Conservation (phyloP, 2,113 vertebrate species). For the Thermophis baileyi region DNA sequence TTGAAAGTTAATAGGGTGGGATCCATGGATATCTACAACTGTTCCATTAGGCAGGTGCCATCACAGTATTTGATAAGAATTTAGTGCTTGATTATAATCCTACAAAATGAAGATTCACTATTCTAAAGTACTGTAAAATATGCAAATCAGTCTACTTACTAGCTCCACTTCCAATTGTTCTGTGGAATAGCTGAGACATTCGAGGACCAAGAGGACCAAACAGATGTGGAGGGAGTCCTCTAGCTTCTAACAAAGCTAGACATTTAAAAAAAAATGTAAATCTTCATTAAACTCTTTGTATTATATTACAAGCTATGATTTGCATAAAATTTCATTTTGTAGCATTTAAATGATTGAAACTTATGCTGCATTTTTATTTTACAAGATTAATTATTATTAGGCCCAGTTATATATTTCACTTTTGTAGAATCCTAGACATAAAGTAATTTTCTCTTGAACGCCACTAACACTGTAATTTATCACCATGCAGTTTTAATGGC, state of each 20-base stretch:
- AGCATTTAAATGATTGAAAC: not conserved
- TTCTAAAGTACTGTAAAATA: conserved; percentile 40
- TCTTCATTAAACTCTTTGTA: not conserved
- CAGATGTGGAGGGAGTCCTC: conserved; percentile 97
- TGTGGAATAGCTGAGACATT: conserved; percentile 99
- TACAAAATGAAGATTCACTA: not conserved
- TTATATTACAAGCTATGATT: not conserved
- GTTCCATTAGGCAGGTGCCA: not conserved
- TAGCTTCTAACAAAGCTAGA: conserved; percentile 93
- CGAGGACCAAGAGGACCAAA: conserved; percentile 97
- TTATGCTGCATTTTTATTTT: not conserved
- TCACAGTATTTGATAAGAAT: not conserved
- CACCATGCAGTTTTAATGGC: not conserved
- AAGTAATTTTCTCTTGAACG: not conserved
- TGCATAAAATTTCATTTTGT: not conserved
- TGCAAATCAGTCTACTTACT: conserved; percentile 81
- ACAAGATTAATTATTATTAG: not conserved
- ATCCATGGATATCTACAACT: not conserved
- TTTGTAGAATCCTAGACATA: not conserved
- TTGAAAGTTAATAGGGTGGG: not conserved
- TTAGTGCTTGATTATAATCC: not conserved
- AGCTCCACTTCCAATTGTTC: conserved; percentile 98
- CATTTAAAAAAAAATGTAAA: conserved; percentile 41
- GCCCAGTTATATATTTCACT: not conserved
- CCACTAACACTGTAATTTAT: not conserved